These are phyloP conservation scores for Lepidocolaptes lacrymiger DNA, from an alignment of 2,797 vertebrate species.

Conservation along the genomic window DNA sequence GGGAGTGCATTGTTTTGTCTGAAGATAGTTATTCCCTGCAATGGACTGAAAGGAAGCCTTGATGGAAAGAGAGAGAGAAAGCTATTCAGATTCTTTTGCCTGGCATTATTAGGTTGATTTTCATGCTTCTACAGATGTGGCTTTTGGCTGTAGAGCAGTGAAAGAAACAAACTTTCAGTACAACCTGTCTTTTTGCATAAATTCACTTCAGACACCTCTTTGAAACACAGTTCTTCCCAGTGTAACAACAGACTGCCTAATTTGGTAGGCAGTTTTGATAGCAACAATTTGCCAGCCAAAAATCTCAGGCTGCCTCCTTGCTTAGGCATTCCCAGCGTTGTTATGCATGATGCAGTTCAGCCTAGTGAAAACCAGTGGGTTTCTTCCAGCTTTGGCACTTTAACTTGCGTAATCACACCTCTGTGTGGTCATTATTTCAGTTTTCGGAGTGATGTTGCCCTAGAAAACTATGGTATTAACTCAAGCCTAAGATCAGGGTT, in stretches of 20 bases:
- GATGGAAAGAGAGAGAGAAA: neutral
- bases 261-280: neutral
- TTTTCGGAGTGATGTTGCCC: neutral
- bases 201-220: neutral
- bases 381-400: neutral
- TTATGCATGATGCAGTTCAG: neutral
- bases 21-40: constrained; percentile 22
- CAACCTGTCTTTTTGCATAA: constrained; percentile 5
- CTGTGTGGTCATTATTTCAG: neutral
- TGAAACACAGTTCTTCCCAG: neutral
- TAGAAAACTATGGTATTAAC: neutral
- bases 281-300: neutral
- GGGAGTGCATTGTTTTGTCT: constrained; percentile 6
- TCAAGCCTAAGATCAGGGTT: neutral
- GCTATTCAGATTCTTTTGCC: neutral
- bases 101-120: constrained; percentile 35
- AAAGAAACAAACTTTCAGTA: constrained; percentile 5
- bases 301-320: neutral
- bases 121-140: constrained; percentile 3
- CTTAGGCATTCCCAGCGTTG: neutral
- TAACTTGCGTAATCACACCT: neutral
- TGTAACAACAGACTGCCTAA: neutral
- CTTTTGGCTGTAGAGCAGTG: constrained; percentile 18
- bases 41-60: neutral
- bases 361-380: neutral